Conservation (phyloP, 2,888 invertebrate genomes). For the Epinotia ramella region DNA sequence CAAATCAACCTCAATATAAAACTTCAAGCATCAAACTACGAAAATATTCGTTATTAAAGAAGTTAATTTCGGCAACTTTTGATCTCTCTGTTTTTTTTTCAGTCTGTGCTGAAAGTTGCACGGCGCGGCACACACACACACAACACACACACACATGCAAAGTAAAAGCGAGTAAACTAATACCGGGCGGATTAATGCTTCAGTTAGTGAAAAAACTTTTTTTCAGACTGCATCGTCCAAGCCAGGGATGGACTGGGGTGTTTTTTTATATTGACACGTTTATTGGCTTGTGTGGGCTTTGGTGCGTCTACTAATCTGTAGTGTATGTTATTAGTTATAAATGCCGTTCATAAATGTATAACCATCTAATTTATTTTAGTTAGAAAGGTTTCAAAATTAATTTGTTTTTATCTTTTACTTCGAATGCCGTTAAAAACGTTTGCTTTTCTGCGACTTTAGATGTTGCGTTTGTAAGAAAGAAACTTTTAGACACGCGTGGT, state of each 20-base stretch:
- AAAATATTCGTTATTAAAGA: constrained; percentile 51
- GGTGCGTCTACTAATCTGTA: not conserved
- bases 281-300: not conserved
- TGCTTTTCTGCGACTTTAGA: too few relatives aligned
- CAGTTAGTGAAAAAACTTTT: constrained; percentile 86
- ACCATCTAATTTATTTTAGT: not conserved
- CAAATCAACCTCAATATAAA: constrained; percentile 45
- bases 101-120: constrained; percentile 80
- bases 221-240: constrained; percentile 84
- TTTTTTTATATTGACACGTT: constrained; percentile 29
- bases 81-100: constrained; percentile 63
- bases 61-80: constrained; percentile 53
- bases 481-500: not conserved
- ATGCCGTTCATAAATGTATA: not conserved
- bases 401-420: not conserved
- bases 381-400: not conserved
- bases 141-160: constrained; percentile 70
- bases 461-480: too few relatives aligned
- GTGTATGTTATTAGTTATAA: not conserved
- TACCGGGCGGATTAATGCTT: constrained; percentile 85
- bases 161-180: constrained; percentile 84
- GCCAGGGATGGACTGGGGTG: constrained; percentile 71
- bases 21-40: constrained; percentile 38
- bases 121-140: constrained; percentile 74
- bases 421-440: not conserved